Base-by-base conservation (phyloP, 2,888 invertebrate genomes). In the Chironomus tentans region DNA sequence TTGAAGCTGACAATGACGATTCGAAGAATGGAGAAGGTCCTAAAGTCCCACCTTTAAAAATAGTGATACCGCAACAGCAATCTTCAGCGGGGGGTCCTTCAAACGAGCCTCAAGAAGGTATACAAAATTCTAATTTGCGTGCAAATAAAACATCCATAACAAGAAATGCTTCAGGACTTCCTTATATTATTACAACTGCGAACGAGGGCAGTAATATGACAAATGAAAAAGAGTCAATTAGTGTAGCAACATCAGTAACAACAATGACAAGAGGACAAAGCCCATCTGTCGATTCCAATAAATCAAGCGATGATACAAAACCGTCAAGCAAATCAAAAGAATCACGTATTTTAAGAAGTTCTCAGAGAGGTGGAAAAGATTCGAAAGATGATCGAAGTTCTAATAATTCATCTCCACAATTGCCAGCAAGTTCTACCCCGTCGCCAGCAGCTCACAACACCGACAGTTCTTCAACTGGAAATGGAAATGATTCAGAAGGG, bases 21-120 rank as follows among this genome's bases (percentile, higher is more conserved):
- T 78, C 81, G 22, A 65, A 65, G 61, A 38, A 38, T 38, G 81
- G 81, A 74, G 81, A 81, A n/a, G 91, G 91, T 0, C 92, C 92
- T 0, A 95, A 95, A 84, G 97, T 97, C 18, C 97, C 97, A 10
- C 97, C 97, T 0, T 84, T 97, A 75, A 97, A 97, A 85, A 97
- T 98, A 79, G 97, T 98, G 7, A 94, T 98, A 79, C 96, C 96
- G 0, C 92, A 92, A 78, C 74, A 74, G 18, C 6, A 24, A 15
- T 4, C 12, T 65, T 65, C 65, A 12, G 18, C 24, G 38, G 61
- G 24, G 38, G 61, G 24, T 15, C n/a, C 22, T 13, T 13, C 62
- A 7, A 62, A 46, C 7, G 71, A 71, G 2, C 4, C 22, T 1
- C 70, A 70, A 70, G 70, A 70, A 13, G 38, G 46, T 6, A 4